Conservation (phyloP, 2,888 invertebrate species). For the Galeopsomyia nigrocyanea region DNA sequence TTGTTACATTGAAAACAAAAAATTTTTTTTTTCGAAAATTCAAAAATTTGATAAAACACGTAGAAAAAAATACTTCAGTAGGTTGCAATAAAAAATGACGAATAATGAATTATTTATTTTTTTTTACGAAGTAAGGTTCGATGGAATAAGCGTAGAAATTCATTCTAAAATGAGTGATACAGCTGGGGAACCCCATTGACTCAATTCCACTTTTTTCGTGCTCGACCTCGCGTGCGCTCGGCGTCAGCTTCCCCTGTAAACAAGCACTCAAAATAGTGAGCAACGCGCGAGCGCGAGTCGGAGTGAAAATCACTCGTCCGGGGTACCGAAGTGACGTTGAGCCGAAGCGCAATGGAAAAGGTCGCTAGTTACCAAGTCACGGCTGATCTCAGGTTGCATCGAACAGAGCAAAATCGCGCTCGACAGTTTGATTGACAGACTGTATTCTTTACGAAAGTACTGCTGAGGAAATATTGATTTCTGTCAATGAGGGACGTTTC, state of each 20-base stretch:
- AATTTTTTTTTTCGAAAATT: too few species aligned
- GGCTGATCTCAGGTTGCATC: constrained; percentile 4
- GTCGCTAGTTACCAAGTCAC: constrained; percentile 17
- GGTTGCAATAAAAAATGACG: too few species aligned
- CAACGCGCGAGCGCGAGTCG: not conserved
- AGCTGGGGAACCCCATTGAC: not conserved
- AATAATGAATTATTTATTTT: too few species aligned
- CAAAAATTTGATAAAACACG: too few species aligned
- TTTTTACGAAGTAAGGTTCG: too few species aligned
- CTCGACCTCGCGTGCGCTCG: not conserved
- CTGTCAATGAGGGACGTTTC: too few species aligned
- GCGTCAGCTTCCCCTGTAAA: constrained; percentile 19
- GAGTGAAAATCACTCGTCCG: not conserved
- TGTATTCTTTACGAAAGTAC: constrained; percentile 20
- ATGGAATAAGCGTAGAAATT: not conserved
- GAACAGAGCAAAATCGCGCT: not conserved
- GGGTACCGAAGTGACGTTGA: constrained; percentile 17
- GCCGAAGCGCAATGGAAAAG: constrained; percentile 9
- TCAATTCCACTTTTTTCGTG: not conserved
- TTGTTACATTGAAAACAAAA: too few species aligned
- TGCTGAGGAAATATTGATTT: constrained; percentile 10
- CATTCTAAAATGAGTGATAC: constrained; percentile 23
- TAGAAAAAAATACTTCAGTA: too few species aligned
- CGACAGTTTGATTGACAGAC: constrained; percentile 22
- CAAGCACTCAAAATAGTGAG: constrained; percentile 32